Base-by-base conservation (phyloP, 2,113 vertebrate genomes). In the Malurus alboscapulatus region DNA sequence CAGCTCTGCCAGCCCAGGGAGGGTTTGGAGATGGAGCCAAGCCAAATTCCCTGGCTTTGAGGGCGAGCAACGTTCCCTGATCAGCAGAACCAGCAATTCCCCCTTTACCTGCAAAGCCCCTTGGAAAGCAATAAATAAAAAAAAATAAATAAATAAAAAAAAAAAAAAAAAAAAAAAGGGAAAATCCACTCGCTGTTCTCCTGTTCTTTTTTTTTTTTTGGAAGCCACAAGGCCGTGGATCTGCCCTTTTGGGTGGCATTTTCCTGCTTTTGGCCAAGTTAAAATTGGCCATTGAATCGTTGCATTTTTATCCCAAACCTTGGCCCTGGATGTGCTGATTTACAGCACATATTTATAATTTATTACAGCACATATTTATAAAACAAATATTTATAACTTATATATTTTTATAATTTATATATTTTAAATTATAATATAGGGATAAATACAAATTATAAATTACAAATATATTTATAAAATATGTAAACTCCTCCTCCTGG, bases 221-320 rank as follows among this genome's bases (percentile, higher is more conserved):
- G 66, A 85, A 88, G 62, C 61, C 83, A 71, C 79, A 50, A 92
- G 62, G 65, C 57, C 57, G 90, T 75, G 89, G 91, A 88, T 82
- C 40, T 67, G 19, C 44, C 66, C 53, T 51, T 55, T 90, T 54
- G 42, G 85, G 87, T 87, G 48, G 5, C 36, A 59, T 88, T 91
- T 67, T 27, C 42, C 57, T 79, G 80, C 87, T 90, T 85, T 90
- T 75, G 85, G 74, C 32, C 32, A 62, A 71, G 65, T 71, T 71
- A 50, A 87, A 92, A 67, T 47, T 66, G 71, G 47, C 36, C 22
- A 72, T 88, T 57, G 71, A 77, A 58, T 71, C 24, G 25, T 27
- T 66, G 44, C 27, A 71, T 75, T 85, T 78, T 77, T 40, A 27
- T 54, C 57, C 85, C 44, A 88, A 85, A 85, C 26, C 34, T 42